Conservation (phyloP, 2,888 invertebrate species). For the Archips xylosteana region DNA sequence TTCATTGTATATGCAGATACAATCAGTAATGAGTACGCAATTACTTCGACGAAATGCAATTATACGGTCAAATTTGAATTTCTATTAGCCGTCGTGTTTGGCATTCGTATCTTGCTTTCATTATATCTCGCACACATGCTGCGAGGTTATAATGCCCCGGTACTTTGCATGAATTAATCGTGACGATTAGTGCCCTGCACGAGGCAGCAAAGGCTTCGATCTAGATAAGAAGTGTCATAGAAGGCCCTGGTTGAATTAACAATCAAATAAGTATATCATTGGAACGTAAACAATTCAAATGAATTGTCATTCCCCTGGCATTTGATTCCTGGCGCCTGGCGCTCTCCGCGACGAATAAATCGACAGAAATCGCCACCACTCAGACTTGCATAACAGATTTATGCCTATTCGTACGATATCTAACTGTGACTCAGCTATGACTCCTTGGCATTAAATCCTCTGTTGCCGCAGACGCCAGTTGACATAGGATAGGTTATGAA, state of each 20-base stretch:
- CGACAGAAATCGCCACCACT: slow-evolving; percentile 42
- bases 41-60: slow-evolving; percentile 41
- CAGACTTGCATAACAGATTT: slow-evolving; percentile 46
- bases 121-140: slow-evolving; percentile 34
- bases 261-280: neutral
- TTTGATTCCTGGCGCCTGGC: slow-evolving; percentile 44
- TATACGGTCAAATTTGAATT: slow-evolving; percentile 40
- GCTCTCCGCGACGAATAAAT: slow-evolving; percentile 44
- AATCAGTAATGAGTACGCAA: slow-evolving; percentile 35
- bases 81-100: slow-evolving; percentile 41
- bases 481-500: slow-evolving; percentile 39
- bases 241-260: neutral
- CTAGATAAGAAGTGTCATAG: neutral
- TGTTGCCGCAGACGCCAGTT: slow-evolving; percentile 38
- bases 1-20: slow-evolving; percentile 17
- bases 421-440: slow-evolving; percentile 48
- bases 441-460: slow-evolving; percentile 45
- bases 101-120: slow-evolving; percentile 35
- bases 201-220: slow-evolving; percentile 20
- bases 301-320: slow-evolving; percentile 30
- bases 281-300: slow-evolving; percentile 24
- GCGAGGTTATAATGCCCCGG: slow-evolving; percentile 28
- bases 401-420: slow-evolving; percentile 36
- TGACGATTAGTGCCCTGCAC: slow-evolving; percentile 26
- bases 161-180: slow-evolving; percentile 37